Base-by-base conservation (phyloP, 2,888 invertebrate genomes). In the Chaitophorus viminalis region DNA sequence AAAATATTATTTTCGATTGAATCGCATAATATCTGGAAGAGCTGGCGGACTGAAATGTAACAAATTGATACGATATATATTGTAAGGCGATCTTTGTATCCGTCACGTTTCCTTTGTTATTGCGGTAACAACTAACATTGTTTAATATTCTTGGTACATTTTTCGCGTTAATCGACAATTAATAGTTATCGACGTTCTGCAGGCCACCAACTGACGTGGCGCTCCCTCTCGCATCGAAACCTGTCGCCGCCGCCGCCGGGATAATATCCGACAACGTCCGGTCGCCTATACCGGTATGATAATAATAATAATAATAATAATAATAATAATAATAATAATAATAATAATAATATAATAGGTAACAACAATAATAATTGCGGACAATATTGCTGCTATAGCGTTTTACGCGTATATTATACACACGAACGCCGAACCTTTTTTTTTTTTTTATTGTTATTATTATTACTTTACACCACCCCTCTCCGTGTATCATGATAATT, bases 401-500 rank as follows among this genome's bases (percentile, higher is more conserved):
- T 82, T 70, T 17, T 4, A 60, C 31, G 25, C 9, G 54, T 54
- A 36, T 36, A 36, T 6, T 6, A 6, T 6, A 36, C 65, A n/a
- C n/a, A 68, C n/a, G n/a, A n/a, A n/a, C n/a, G n/a, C 39, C 72
- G 31, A 70, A 82, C 81, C 39, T 82, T 82, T 72, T 82, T 72
- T 25, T 39, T 39, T 46, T 68, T 68, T 68, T 68, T 54, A 6
- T 14, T 46, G 46, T 46, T 46, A 46, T 11, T 14, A 46, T 46
- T 46, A 46, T 46, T 46, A 31, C 31, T 70, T 52, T 77, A 60
- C n/a, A n/a, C n/a, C n/a, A n/a, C n/a, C n/a, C n/a, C n/a, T n/a
- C n/a, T n/a, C n/a, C n/a, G n/a, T n/a, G n/a, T n/a, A n/a, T n/a
- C 75, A 68, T 31, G 65, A 76, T 84, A 76, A 84, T 84, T 84